Percentiles rank a stretch among this genome's conserved stretches.
Evolutionary conservation across 2,888 invertebrate genomes (phyloP).

Genomic region (Conops quadrifasciatus): DNA sequence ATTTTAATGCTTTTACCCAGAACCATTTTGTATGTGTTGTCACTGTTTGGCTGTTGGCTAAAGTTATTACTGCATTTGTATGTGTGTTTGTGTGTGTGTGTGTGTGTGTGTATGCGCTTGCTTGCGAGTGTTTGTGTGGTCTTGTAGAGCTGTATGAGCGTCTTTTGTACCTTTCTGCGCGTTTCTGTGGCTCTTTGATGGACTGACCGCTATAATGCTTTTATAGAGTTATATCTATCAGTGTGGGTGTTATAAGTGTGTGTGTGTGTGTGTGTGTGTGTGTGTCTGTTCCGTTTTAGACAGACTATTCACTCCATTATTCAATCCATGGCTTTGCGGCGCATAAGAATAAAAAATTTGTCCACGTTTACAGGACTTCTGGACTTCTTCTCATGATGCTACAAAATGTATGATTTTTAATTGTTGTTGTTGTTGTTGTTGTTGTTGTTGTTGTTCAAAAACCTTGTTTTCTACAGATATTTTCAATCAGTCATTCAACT

Average conservation of each 20-base stretch:
- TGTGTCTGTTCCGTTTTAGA: not conserved
- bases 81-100: not conserved
- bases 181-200: not conserved
- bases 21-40: conserved; percentile 52
- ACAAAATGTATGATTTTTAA: no score
- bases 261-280: not conserved
- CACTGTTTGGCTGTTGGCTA: no score
- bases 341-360: no score
- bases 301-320: no score
- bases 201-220: not conserved
- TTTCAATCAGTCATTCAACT: no score
- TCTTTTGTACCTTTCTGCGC: not conserved
- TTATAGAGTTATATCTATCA: not conserved
- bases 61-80: conserved; percentile 2
- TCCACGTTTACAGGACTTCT: no score
- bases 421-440: no score
- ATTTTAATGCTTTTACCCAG: conserved; percentile 71
- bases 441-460: no score
- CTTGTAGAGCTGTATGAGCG: no score
- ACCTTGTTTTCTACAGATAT: no score
- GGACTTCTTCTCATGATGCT: no score
- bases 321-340: no score
- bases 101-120: not conserved
- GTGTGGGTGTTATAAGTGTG: not conserved
- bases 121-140: not conserved